These are phyloP conservation scores for Epizoanthus scotinus DNA, from an alignment of 92 coral and sea anemone genomes.

Conservation along the genomic window DNA sequence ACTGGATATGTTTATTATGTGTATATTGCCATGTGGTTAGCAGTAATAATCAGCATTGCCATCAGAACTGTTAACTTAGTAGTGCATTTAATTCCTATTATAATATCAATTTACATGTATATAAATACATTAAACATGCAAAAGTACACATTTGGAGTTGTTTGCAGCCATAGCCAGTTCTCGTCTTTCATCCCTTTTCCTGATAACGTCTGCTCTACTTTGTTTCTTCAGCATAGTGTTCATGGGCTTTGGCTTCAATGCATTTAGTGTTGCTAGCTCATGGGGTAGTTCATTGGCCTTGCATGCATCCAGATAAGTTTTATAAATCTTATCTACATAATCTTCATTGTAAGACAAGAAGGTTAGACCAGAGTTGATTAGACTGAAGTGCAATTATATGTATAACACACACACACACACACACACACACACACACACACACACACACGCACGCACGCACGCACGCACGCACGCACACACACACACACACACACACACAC, in stretches of 20 bases:
- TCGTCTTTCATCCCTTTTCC: constrained; percentile 24
- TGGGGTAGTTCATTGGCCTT: constrained; percentile 26
- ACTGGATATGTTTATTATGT: too few species aligned
- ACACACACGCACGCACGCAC: too few species aligned
- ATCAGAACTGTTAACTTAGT: not conserved
- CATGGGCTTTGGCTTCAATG: constrained; percentile 32
- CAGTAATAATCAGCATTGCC: not conserved
- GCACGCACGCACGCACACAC: too few species aligned
- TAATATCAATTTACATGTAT: constrained; percentile 14
- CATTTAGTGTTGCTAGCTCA: constrained; percentile 10
- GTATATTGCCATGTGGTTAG: constrained; percentile 22
- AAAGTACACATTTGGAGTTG: constrained; percentile 15
- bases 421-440: too few species aligned
- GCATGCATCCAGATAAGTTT: constrained; percentile 20
- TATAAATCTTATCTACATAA: constrained; percentile 36
- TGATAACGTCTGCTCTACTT: constrained; percentile 31
- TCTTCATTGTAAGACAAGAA: too few species aligned
- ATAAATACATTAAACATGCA: not conserved
- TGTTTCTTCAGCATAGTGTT: constrained; percentile 30
- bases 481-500: too few species aligned
- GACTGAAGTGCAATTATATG: too few species aligned
- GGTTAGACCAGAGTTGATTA: too few species aligned
- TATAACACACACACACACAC: too few species aligned
- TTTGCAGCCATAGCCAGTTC: constrained; percentile 2
- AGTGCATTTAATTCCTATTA: not conserved